Evolutionary conservation across 37 sponge, comb jelly and placozoan genomes (phyloP), one percentile per base, ranked within the genome.

Genomic region (Tethya wilhelma): DNA sequence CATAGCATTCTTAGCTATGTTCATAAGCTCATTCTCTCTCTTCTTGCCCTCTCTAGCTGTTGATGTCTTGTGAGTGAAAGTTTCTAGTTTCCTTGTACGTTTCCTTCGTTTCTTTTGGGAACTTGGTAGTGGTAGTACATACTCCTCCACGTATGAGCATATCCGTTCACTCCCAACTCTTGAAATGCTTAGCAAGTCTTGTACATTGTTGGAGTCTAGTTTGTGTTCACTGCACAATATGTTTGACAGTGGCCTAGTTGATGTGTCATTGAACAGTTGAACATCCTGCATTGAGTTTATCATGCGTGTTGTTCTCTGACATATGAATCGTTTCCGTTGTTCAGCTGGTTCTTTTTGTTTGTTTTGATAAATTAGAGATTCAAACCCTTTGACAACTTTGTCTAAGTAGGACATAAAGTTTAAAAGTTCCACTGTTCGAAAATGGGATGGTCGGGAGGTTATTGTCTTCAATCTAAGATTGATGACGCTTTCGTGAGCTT

Each of bases 331-430:
- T 49, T 49, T 49, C 53, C 53, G n/a, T n/a, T n/a, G n/a, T n/a
- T n/a, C n/a, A n/a, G n/a, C n/a, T n/a, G n/a, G n/a, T n/a, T n/a
- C n/a, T n/a, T n/a, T n/a, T n/a, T n/a, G n/a, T n/a, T n/a, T n/a
- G n/a, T n/a, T n/a, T n/a, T n/a, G n/a, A n/a, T n/a, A n/a, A n/a
- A n/a, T n/a, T n/a, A n/a, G n/a, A n/a, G n/a, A n/a, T n/a, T n/a
- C n/a, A n/a, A n/a, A n/a, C n/a, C n/a, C n/a, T n/a, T n/a, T n/a
- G n/a, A n/a, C 32, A 11, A 64, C 23, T 9, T 11, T n/a, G 25
- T 64, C 65, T 64, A 64, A 64, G 65, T 64, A 64, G 11, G 65
- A 64, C 65, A 64, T 64, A 20, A 64, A 64, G 23, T 64, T 33
- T 31, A 33, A 29, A 11, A 64, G 29, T 64, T 64, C 65, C 65